Base-by-base conservation (phyloP, 2,888 invertebrate species). In the Ypsolopha scabrella region DNA sequence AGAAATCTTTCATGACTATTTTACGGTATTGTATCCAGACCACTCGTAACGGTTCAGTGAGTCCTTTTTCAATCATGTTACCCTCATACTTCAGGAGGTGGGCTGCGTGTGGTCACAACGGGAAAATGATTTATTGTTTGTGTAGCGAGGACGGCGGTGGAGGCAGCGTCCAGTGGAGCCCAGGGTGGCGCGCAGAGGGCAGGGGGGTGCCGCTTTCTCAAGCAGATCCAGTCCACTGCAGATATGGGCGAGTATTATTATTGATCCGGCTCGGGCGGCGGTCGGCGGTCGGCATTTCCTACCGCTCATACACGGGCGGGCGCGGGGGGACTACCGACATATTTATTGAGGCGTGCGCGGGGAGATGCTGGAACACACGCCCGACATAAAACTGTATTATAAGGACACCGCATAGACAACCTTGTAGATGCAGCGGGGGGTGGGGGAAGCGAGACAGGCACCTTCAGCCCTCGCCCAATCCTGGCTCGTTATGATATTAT, bases 401-500 rank as follows among this genome's bases (percentile, higher is more conserved):
- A 77, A 75, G 74, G 69, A 68, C 67, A 67, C 62, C 24, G 24
- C 24, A 45, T 36, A 56, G 54, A 64, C 68, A 60, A 64, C 66
- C 67, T 72, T 70, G 65, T 64, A 60, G 58, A 57, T 56, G 54
- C 70, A 63, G 57, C 58, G 72, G 68, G 63, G 64, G 59, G 66
- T 64, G 65, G 64, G 64, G 68, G 64, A 68, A 64, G 75, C 71
- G 74, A 75, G 75, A 71, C 68, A 69, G 62, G 59, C 58, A 65
- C 65, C 72, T 63, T 67, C 55, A 60, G 68, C 68, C 70, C 71
- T 78, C 80, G 72, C 63, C 89, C 89, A 88, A 88, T 88, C 79
- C 80, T 72, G 66, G 67, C 63, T 60, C 82, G 87, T 87, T 89
- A 89, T 89, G 89, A 89, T 89, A 89, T 89, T 88, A 89, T 89